Conservation (phyloP, 1,140 invertebrate species). For the Papilio xuthus region DNA sequence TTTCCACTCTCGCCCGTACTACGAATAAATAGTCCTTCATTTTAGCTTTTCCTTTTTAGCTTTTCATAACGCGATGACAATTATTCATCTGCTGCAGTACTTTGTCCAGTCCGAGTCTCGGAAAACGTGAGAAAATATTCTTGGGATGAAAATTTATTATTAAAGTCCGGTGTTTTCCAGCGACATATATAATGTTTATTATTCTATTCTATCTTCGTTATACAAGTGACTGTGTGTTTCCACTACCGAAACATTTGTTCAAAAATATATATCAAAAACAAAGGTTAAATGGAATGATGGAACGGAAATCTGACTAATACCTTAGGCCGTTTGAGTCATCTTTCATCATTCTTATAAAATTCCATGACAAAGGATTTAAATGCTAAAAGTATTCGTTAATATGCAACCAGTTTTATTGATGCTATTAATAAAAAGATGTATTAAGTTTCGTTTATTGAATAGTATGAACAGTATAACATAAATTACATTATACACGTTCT, state of each 20-base stretch:
- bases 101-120: not conserved
- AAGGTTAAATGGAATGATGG: not conserved
- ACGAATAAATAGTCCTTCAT: constrained; percentile 15
- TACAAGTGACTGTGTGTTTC: not conserved
- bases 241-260: not conserved
- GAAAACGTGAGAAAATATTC: constrained; percentile 6
- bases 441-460: not conserved
- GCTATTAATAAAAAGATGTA: not conserved
- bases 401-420: not conserved
- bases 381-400: not conserved
- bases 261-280: not conserved
- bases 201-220: not conserved
- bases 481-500: not conserved
- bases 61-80: constrained; percentile 20
- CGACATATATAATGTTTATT: not conserved
- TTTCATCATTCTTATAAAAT: constrained; percentile 18
- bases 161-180: not conserved
- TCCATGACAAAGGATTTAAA: not conserved
- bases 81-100: constrained; percentile 11
- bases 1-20: constrained; percentile 11
- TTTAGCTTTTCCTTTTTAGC: constrained; percentile 12
- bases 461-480: not conserved
- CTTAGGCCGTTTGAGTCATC: constrained; percentile 18
- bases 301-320: constrained; percentile 20
- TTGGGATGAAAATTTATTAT: constrained; percentile 9